Conservation (phyloP, 1,140 invertebrate species). For the Bombus terrestris region DNA sequence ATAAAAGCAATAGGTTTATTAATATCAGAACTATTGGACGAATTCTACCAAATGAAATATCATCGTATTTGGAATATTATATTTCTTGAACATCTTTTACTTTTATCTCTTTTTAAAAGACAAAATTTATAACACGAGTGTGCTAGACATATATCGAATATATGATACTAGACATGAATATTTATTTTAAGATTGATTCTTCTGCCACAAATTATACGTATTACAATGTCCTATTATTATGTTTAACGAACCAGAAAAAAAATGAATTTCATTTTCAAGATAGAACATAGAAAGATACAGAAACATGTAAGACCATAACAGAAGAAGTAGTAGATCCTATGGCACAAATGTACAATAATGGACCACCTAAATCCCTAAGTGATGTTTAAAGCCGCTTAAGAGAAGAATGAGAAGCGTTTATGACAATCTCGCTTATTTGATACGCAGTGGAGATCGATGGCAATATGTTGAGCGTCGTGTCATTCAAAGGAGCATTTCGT, state of each 20-base stretch:
- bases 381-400: slow-evolving; percentile 44
- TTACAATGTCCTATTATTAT: neutral
- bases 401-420: slow-evolving; percentile 20
- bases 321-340: neutral
- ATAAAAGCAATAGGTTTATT: neutral
- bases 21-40: too few relatives aligned
- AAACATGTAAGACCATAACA: neutral
- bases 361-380: slow-evolving; percentile 4
- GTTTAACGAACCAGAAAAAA: neutral
- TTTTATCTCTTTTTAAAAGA: neutral
- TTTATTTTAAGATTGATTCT: too few relatives aligned
- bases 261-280: neutral
- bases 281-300: neutral
- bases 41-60: neutral
- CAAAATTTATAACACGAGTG: too few relatives aligned
- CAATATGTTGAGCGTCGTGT: slow-evolving; percentile 12
- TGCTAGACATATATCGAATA: too few relatives aligned
- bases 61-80: neutral
- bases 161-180: too few relatives aligned
- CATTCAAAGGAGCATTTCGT: neutral
- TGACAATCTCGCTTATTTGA: slow-evolving; percentile 20
- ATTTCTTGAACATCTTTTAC: neutral
- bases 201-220: neutral
- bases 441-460: slow-evolving; percentile 7
- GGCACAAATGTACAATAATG: slow-evolving; percentile 6